Percentiles rank a stretch among this genome's conserved stretches.
phyloP scores from a whole-genome alignment of 1,140 invertebrate genomes.

The Chrysoperla carnea region DNA sequence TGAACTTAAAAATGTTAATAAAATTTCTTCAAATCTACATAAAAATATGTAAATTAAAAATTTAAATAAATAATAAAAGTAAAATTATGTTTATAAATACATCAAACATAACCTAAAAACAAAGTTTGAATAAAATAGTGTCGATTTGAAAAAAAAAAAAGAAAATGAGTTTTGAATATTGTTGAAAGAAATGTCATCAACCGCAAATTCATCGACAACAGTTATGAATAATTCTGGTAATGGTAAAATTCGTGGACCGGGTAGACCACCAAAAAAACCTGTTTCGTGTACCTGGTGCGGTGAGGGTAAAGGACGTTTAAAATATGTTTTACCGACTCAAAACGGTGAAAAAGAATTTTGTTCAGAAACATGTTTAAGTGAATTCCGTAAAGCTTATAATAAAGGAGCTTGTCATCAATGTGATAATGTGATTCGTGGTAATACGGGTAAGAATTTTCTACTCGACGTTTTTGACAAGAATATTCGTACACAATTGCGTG shows the following conservation, averaged over 20 bases:
- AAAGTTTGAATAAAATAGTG: too few relatives aligned
- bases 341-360: conserved; percentile 86
- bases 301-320: conserved; percentile 59
- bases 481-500: not conserved
- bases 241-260: conserved; percentile 21
- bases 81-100: too few relatives aligned
- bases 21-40: too few relatives aligned
- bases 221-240: not conserved
- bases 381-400: conserved; percentile 73
- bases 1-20: too few relatives aligned
- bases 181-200: too few relatives aligned
- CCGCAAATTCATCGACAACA: not conserved
- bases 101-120: too few relatives aligned
- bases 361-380: conserved; percentile 71
- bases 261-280: conserved; percentile 52
- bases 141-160: too few relatives aligned
- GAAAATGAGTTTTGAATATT: too few relatives aligned
- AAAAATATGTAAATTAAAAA: too few relatives aligned
- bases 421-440: conserved; percentile 63
- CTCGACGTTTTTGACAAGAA: not conserved
- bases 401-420: conserved; percentile 73
- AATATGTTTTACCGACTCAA: conserved; percentile 71
- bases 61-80: too few relatives aligned
- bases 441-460: conserved; percentile 21
- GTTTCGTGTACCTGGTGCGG: conserved; percentile 69